Evolutionary conservation across 2,888 invertebrate genomes (phyloP).

Genomic region (Artemia sinica): DNA sequence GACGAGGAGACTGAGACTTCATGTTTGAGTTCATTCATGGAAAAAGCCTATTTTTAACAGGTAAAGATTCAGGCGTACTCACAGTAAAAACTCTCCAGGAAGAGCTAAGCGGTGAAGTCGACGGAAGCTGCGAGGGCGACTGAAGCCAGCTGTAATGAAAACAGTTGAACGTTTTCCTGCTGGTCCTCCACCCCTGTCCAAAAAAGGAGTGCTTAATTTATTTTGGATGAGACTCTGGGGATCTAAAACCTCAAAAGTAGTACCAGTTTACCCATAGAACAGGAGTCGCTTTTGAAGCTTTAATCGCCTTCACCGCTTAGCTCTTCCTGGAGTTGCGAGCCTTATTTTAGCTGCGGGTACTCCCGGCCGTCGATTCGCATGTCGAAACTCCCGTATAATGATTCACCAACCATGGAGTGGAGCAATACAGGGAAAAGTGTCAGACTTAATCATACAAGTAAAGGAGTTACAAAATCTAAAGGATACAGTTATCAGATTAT

Average conservation of each 20-base stretch:
- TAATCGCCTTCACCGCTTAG: slow-evolving; percentile 16
- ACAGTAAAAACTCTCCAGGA: slow-evolving; percentile 40
- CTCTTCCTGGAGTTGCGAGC: slow-evolving; percentile 32
- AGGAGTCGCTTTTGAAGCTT: neutral
- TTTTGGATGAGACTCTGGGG: neutral
- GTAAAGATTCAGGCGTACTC: slow-evolving; percentile 40
- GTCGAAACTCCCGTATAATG: no score
- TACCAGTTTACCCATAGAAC: neutral
- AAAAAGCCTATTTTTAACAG: slow-evolving; percentile 40
- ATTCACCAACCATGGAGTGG: no score
- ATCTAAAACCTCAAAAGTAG: neutral
- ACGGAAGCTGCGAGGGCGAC: neutral
- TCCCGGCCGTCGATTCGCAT: no score
- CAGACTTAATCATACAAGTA: no score
- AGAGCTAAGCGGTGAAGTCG: slow-evolving; percentile 20
- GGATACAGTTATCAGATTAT: no score
- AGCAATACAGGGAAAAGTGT: no score
- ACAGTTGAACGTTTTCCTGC: slow-evolving; percentile 1
- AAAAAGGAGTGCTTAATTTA: neutral
- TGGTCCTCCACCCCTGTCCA: neutral
- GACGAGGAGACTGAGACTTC: slow-evolving; percentile 33
- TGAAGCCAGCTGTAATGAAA: slow-evolving; percentile 16
- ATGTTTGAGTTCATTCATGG: slow-evolving; percentile 39
- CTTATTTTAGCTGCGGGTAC: no score
- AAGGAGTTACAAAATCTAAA: no score